Base-by-base conservation (phyloP, 2,888 invertebrate species). In the Acanthosoma haemorrhoidale region DNA sequence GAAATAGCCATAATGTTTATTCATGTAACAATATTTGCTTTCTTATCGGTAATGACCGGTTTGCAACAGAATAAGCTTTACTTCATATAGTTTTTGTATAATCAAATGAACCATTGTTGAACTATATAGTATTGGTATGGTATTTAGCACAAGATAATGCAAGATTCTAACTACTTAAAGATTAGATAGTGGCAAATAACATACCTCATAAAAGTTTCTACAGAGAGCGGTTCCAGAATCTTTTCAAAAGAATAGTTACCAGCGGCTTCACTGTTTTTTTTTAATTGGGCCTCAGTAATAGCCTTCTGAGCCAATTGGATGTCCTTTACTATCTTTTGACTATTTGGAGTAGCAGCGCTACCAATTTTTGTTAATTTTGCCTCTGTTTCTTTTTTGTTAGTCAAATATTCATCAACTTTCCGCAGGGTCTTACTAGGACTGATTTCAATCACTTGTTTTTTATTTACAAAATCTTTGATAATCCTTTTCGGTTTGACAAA, bases 171-270 rank as follows among this genome's bases (percentile, higher is more conserved):
- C 36, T 11, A 36, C 36, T 36, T 9, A 36, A 9, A 13, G 8
- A 36, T 36, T 8, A 16, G 11, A 11, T 29, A 25, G 5, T 1
- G 2, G 43, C 11, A n/a, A 16, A 11, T n/a, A 32, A 21, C 68
- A 58, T 51, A 67, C 70, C 68, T 60, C 43, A 70, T 57, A 58
- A 71, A 72, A 15, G 59, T 43, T 2, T 59, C 39, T 2, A 61
- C 41, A n/a, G 34, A 25, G 18, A 66, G 32, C 15, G 64, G 63
- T 6, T 57, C 32, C 6, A 59, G n/a, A 61, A 69, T 57, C 32
- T 60, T 68, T 39, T 70, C 59, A n/a, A 72, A 51, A 2, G 69
- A 29, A 25, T 39, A 15, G 57, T 69, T 60, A n/a, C 71, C 71
- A 9, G 64, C 9, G 1, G 16, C 31, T 21, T 71, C 66, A 43